Percentiles rank a stretch among this genome's conserved stretches.
These are phyloP conservation scores for Corythaixoides concolor DNA, from an alignment of 2,113 vertebrate species.

Conservation along the genomic window DNA sequence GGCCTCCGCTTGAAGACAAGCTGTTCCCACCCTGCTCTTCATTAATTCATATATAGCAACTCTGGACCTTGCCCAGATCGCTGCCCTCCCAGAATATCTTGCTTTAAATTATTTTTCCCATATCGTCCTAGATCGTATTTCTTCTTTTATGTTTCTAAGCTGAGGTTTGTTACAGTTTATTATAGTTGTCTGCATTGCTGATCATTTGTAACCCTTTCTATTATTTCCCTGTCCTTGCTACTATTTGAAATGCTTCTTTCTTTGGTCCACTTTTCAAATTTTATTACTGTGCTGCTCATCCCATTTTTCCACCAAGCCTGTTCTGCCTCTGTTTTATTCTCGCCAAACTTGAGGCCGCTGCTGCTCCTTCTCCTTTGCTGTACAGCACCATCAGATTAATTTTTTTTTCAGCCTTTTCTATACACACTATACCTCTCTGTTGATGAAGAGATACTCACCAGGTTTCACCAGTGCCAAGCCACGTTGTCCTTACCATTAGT, in stretches of 20 bases:
- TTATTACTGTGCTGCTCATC: not conserved
- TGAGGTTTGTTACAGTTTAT: slow-evolving; percentile 23
- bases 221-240: not conserved
- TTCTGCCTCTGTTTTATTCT: not conserved
- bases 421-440: rapidly evolving
- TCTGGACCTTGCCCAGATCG: not conserved
- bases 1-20: not conserved
- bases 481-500: slow-evolving; percentile 27
- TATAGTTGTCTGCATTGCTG: not conserved
- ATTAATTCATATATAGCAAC: not conserved
- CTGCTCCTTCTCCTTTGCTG: not conserved
- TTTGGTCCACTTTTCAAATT: not conserved
- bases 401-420: not conserved
- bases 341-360: not conserved
- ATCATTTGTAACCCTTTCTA: not conserved
- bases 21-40: not conserved
- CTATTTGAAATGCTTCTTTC: not conserved
- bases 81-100: not conserved
- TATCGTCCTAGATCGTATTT: slow-evolving; percentile 14
- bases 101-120: slow-evolving; percentile 19
- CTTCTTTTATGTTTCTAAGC: slow-evolving; percentile 23
- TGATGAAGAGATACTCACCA: not conserved
- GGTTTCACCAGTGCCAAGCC: not conserved
- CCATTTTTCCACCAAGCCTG: not conserved
- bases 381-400: not conserved